Evolutionary conservation across 2,113 vertebrate species (phyloP).

Genomic region (Limnothrissa miodon): DNA sequence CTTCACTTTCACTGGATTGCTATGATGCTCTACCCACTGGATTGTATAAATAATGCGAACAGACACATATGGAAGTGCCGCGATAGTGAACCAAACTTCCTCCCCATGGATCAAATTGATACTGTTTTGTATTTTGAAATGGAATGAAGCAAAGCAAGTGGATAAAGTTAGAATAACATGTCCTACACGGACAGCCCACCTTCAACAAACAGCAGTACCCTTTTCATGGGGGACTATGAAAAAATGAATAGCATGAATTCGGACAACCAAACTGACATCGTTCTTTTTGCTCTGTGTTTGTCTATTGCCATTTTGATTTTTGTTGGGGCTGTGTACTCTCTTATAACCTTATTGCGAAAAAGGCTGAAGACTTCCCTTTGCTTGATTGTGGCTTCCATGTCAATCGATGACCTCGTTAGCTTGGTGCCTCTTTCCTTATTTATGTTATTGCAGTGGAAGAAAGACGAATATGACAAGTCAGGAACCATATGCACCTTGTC

Average conservation of each 20-base stretch:
- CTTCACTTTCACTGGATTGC: background rate
- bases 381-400: constrained; percentile 86
- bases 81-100: background rate
- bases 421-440: constrained; percentile 81
- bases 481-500: constrained; percentile 79
- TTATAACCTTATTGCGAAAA: constrained; percentile 78
- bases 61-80: background rate
- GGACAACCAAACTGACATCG: constrained; percentile 65
- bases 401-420: constrained; percentile 87
- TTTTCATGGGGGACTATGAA: constrained; percentile 59
- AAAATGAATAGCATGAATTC: constrained; percentile 59
- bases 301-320: constrained; percentile 73
- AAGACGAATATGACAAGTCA: constrained; percentile 48
- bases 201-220: constrained; percentile 73
- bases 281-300: constrained; percentile 82
- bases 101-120: background rate
- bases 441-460: constrained; percentile 81
- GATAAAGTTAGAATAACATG: constrained; percentile 60
- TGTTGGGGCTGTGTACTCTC: constrained; percentile 81
- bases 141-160: constrained; percentile 22
- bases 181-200: constrained; percentile 61
- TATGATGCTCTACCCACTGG: background rate
- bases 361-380: constrained; percentile 77
- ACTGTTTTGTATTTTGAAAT: background rate
- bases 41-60: background rate